A percentile compares a stretch with the other conserved stretches of the same genome.
These are phyloP conservation scores for Stomatorhinus walkeri DNA, from an alignment of 2,797 vertebrate species.

Conservation along the genomic window DNA sequence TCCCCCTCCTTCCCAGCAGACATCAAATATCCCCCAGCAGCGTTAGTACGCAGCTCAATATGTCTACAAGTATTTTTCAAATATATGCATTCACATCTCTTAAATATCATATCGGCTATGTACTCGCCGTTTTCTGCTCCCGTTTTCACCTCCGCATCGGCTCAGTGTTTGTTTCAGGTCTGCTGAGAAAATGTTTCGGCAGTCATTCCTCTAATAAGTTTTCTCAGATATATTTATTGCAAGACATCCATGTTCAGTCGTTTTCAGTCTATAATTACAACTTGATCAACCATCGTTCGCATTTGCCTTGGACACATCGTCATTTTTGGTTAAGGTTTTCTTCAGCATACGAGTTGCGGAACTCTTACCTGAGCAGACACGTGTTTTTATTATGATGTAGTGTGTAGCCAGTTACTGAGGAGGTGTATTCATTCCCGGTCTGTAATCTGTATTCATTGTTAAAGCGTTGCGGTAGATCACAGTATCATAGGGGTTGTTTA, in stretches of 20 bases:
- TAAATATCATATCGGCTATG: background rate
- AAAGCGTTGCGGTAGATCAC: background rate
- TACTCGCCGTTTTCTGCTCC: background rate
- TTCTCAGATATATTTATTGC: background rate
- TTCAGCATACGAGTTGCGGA: background rate
- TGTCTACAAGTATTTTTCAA: background rate
- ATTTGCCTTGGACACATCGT: background rate
- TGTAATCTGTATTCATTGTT: background rate
- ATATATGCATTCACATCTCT: background rate
- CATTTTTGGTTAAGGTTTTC: background rate
- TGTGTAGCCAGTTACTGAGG: background rate
- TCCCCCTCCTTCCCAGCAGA: background rate
- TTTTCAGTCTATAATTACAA: background rate
- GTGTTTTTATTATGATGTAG: background rate
- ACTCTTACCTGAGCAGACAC: background rate
- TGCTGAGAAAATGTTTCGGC: background rate
- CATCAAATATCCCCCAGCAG: background rate
- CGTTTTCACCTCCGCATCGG: background rate
- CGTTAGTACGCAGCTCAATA: background rate
- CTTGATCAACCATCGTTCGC: background rate
- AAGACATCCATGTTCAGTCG: background rate
- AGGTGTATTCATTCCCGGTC: background rate
- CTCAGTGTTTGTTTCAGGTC: background rate
- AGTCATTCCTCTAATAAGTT: background rate
- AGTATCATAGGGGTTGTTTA: background rate